Conservation (phyloP, 2,113 vertebrate species). For the Erpornis zantholeuca region DNA sequence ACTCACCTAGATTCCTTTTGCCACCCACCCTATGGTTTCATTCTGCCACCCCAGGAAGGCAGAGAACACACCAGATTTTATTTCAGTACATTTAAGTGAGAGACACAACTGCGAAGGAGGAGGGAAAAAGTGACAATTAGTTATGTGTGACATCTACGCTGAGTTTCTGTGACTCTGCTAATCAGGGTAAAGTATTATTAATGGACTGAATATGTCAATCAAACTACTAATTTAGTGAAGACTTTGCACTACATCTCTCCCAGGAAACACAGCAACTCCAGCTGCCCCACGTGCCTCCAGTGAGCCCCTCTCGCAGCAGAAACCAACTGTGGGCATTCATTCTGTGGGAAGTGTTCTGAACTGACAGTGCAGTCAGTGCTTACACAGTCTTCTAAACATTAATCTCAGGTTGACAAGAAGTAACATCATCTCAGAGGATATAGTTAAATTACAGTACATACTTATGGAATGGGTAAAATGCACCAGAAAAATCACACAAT, state of each 20-base stretch:
- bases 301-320: conserved; percentile 74
- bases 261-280: conserved; percentile 74
- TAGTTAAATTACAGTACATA: neutral
- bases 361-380: neutral
- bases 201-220: neutral
- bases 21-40: neutral
- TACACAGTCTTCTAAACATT: neutral
- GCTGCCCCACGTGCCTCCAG: conserved; percentile 83
- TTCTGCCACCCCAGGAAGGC: neutral
- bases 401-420: neutral
- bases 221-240: neutral
- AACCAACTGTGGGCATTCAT: conserved; percentile 84
- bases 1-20: neutral
- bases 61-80: neutral
- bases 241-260: neutral
- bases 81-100: neutral
- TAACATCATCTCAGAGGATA: neutral
- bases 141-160: neutral
- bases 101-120: neutral
- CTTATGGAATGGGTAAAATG: neutral
- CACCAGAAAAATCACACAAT: neutral
- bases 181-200: neutral
- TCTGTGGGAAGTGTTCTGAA: conserved; percentile 73
- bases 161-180: neutral
- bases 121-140: neutral